A percentile compares a stretch with the other conserved stretches of the same genome.
phyloP scores from a whole-genome alignment of 2,888 invertebrate genomes.

The Tipula lateralis region DNA sequence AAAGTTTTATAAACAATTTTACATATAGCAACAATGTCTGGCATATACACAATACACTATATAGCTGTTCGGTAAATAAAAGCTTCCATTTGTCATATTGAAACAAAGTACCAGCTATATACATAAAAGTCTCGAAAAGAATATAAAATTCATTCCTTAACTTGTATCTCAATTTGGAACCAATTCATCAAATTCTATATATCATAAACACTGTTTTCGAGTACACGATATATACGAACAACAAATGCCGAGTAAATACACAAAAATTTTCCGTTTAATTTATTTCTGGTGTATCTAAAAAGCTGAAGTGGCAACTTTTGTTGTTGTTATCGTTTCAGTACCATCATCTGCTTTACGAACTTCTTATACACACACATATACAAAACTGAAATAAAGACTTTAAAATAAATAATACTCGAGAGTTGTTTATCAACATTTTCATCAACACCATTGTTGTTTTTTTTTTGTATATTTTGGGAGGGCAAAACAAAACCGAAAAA shows the following conservation, averaged over 20 bases:
- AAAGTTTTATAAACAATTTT: too few species aligned
- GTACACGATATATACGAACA: background rate
- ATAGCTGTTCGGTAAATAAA: too few species aligned
- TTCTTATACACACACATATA: background rate
- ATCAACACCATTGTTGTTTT: background rate
- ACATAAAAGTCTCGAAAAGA: background rate
- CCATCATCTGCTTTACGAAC: background rate
- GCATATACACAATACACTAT: too few species aligned
- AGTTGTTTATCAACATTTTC: conserved; percentile 11
- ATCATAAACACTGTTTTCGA: background rate
- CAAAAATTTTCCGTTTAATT: background rate
- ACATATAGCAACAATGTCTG: too few species aligned
- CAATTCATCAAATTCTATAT: background rate
- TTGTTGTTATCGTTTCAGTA: background rate
- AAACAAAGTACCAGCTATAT: background rate
- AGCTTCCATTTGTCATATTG: background rate
- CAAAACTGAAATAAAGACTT: background rate
- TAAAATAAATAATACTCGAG: conserved; percentile 1
- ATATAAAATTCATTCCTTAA: background rate
- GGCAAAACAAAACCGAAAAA: background rate
- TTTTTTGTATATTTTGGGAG: too few species aligned
- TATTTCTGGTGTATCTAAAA: background rate
- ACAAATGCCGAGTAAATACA: background rate
- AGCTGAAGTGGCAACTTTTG: background rate
- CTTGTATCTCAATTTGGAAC: background rate